Evolutionary conservation across 92 coral and sea anemone genomes (phyloP), one percentile per base, ranked within the genome.

Genomic region (Pocillopora grandis): DNA sequence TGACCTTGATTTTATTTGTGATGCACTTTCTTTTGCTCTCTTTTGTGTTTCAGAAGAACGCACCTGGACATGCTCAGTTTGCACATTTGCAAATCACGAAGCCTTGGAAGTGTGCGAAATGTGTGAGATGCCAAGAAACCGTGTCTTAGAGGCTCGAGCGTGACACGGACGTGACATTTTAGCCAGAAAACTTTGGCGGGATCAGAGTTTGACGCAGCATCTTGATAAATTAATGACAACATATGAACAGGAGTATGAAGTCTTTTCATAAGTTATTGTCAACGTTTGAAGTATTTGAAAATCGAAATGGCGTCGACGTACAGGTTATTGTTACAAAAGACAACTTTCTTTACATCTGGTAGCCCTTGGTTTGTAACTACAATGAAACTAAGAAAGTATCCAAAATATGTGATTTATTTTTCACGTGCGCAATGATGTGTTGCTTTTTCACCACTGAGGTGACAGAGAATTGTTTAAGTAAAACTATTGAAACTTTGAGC

Each of bases 31-130:
- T 70, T 71, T 70, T 19, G 31, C 42, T 14, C 9, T 37, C 11
- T 1, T 59, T 20, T 9, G 35, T 16, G 62, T 72, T 16, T 52
- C 77, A 90, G 86, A 88, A 89, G 92, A 92, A 70, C 61, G 81
- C 76, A 88, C 93, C 0, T 94, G 98, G 98, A 80, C 86, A 8
- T 94, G 98, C 71, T 15, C 77, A 71, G 89, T 78, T n/a, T 94
- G 98, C 77, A 94, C 98, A 12, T 86, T 91, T 66, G 92, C 80
- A 71, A 94, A 94, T 88, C 98, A 94, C 75, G 95, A 92, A 10
- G 98, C 98, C 7, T 75, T 94, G 64, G 89, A 89, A 33, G 62
- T 71, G 76, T 94, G 98, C 73, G 98, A 94, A 71, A 84, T 84
- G 64, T 94, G 98, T 71, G 92, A 90, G 20, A 62, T 66, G 76